Conservation (phyloP, 2,888 invertebrate species). For the Eledona agricola region DNA sequence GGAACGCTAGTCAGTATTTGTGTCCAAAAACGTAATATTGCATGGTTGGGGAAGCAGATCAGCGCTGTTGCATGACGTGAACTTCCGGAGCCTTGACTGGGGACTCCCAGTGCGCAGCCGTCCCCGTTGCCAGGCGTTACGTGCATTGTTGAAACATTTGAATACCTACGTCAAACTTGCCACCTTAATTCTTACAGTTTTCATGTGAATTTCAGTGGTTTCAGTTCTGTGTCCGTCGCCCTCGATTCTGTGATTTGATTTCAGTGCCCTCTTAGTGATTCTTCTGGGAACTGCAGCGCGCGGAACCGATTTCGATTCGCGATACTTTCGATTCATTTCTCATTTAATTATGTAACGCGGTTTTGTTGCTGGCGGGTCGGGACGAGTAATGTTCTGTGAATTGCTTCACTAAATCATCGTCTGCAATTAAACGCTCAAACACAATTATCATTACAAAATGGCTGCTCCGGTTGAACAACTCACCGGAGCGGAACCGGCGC, state of each 20-base stretch:
- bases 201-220: constrained; percentile 61
- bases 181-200: constrained; percentile 60
- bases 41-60: constrained; percentile 59
- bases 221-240: constrained; percentile 50
- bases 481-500: constrained; percentile 28
- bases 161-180: constrained; percentile 60
- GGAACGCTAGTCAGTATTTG: too few relatives aligned
- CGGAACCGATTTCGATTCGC: constrained; percentile 22
- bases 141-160: constrained; percentile 61
- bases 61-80: constrained; percentile 60
- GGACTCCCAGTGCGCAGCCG: constrained; percentile 55
- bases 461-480: constrained; percentile 14
- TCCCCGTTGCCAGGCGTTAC: constrained; percentile 59
- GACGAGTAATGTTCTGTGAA: constrained; percentile 12
- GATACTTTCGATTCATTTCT: constrained; percentile 27
- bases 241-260: constrained; percentile 17
- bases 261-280: constrained; percentile 20
- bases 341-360: constrained; percentile 24
- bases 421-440: constrained; percentile 26
- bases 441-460: constrained; percentile 30
- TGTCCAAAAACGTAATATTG: too few relatives aligned
- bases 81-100: constrained; percentile 61
- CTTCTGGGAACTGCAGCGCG: constrained; percentile 22
- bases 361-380: constrained; percentile 7
- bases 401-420: constrained; percentile 10